These are phyloP conservation scores for Anas bernieri DNA, from an alignment of 2,797 vertebrate species.

Conservation along the genomic window DNA sequence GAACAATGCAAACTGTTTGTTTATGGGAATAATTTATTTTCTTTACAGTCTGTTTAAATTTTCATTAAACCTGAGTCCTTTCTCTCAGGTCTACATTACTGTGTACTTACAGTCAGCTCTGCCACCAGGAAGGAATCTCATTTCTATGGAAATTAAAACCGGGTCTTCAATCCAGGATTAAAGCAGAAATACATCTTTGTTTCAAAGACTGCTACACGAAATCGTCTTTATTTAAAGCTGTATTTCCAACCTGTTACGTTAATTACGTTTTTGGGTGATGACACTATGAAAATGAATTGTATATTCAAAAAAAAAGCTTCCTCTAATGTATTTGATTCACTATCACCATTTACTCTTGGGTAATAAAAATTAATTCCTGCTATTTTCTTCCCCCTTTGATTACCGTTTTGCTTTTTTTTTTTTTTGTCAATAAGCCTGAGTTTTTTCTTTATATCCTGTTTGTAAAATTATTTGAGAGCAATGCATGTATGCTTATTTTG, in stretches of 20 bases:
- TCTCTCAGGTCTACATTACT: conserved; percentile 2
- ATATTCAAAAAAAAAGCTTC: not conserved
- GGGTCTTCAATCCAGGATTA: conserved; percentile 1
- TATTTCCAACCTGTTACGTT: conserved; percentile 11
- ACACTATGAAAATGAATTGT: not conserved
- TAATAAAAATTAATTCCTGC: not conserved
- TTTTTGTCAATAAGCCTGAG: not conserved
- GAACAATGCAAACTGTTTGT: not conserved
- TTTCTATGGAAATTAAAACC: conserved; percentile 64
- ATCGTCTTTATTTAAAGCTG: not conserved
- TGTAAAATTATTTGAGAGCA: not conserved
- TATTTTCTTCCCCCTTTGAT: not conserved
- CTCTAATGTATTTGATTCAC: not conserved
- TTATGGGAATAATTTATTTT: conserved; percentile 7
- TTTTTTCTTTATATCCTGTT: not conserved
- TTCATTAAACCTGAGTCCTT: conserved; percentile 1
- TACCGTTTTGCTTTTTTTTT: not conserved
- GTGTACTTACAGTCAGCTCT: not conserved
- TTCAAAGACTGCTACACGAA: conserved; percentile 21
- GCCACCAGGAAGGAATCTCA: conserved; percentile 23
- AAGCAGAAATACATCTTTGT: conserved; percentile 37
- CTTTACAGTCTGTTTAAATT: conserved; percentile 15
- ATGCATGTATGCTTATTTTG: not conserved
- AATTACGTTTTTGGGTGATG: not conserved
- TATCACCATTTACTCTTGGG: not conserved